These are phyloP conservation scores for Drosophila trapezifrons DNA, from an alignment of 1,140 invertebrate genomes.

Conservation along the genomic window DNA sequence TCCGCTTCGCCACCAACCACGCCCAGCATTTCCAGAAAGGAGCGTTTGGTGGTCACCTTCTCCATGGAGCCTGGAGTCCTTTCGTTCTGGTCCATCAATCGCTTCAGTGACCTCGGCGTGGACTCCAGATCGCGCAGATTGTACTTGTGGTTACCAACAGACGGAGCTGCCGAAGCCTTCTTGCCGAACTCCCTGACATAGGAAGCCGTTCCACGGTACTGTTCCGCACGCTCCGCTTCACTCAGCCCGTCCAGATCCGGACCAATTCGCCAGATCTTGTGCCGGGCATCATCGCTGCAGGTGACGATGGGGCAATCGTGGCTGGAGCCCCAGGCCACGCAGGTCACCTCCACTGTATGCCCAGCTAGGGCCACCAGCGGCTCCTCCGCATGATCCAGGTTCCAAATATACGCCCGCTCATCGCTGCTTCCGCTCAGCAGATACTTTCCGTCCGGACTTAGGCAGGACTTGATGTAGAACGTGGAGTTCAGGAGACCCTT, in stretches of 20 bases:
- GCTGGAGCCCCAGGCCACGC: constrained; percentile 90
- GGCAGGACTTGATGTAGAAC: constrained; percentile 92
- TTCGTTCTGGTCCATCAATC: constrained; percentile 81
- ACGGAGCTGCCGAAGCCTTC: constrained; percentile 12
- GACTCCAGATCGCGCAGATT: constrained; percentile 84
- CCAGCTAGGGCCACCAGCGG: constrained; percentile 89
- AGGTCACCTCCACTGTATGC: constrained; percentile 93
- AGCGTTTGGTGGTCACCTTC: constrained; percentile 65
- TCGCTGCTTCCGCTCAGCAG: constrained; percentile 93
- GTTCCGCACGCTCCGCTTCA: constrained; percentile 84
- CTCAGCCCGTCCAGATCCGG: constrained; percentile 84
- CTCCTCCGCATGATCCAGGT: constrained; percentile 86
- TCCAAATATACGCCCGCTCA: constrained; percentile 93
- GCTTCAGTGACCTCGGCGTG: constrained; percentile 85
- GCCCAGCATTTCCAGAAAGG: constrained; percentile 76
- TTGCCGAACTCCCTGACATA: constrained; percentile 75
- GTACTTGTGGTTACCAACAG: constrained; percentile 68
- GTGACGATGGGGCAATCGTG: constrained; percentile 88
- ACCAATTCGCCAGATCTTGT: constrained; percentile 90
- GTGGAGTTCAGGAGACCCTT: constrained; percentile 90
- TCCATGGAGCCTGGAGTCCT: constrained; percentile 77
- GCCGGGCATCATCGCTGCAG: constrained; percentile 91
- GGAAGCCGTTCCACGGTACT: constrained; percentile 86
- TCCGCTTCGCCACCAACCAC: constrained; percentile 23
- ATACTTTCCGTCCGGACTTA: constrained; percentile 92